Conservation (phyloP, 2,113 vertebrate genomes). For the Passer domesticus region DNA sequence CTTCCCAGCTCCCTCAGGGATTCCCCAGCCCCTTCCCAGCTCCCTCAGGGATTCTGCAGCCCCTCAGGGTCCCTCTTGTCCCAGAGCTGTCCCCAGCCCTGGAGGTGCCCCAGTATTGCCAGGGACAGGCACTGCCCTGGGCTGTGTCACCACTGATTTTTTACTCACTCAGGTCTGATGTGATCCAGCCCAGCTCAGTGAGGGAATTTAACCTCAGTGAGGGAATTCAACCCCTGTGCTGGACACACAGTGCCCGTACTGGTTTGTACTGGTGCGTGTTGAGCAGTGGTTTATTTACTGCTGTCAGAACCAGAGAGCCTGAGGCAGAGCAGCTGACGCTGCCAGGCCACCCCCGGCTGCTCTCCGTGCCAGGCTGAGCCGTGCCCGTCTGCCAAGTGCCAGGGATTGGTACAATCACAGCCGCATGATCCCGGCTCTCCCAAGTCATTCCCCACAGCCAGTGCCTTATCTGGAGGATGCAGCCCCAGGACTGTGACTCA, state of each 20-base stretch:
- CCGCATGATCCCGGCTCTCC: not conserved
- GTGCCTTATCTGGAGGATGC: not conserved
- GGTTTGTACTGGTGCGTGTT: not conserved
- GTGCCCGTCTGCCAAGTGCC: not conserved
- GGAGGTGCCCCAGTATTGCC: not conserved
- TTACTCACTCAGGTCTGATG: not conserved
- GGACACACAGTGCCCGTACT: not conserved
- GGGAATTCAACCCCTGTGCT: not conserved
- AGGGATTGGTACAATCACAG: not conserved
- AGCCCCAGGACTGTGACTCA: constrained; percentile 7
- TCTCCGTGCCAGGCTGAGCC: not conserved
- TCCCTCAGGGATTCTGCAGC: no score
- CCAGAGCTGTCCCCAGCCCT: not conserved
- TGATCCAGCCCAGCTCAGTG: fast-evolving
- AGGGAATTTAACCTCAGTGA: not conserved
- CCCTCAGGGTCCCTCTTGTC: not conserved
- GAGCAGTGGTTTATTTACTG: not conserved
- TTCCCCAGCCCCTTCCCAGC: no score
- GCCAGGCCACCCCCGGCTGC: not conserved
- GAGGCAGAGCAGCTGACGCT: not conserved
- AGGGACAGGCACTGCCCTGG: not conserved
- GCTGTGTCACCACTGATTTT: not conserved
- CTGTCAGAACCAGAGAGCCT: not conserved
- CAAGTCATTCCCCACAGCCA: not conserved
- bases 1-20: no score